A percentile compares a stretch with the other conserved stretches of the same genome.
These are phyloP conservation scores for Anhinga rufa DNA, from an alignment of 2,113 vertebrate species.

Conservation along the genomic window DNA sequence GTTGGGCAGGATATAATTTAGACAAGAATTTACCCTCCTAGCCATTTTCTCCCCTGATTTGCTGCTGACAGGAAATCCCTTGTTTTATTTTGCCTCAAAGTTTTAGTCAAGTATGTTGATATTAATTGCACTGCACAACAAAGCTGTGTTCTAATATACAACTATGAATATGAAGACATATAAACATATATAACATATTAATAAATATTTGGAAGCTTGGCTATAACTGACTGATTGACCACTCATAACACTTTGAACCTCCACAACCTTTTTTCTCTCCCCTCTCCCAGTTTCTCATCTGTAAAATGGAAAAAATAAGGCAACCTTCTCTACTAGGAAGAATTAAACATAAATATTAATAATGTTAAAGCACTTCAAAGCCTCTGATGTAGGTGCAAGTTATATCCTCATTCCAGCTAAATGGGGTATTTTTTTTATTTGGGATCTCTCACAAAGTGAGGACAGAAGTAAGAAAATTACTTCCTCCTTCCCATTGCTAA, in stretches of 20 bases:
- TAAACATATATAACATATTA: neutral
- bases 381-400: neutral
- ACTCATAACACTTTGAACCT: neutral
- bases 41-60: neutral
- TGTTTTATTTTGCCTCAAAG: neutral
- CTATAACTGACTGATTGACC: neutral
- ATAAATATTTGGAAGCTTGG: neutral
- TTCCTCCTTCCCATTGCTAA: neutral
- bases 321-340: neutral
- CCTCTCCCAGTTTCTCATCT: neutral
- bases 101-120: neutral
- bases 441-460: neutral
- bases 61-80: neutral
- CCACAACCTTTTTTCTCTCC: neutral
- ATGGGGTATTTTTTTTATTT: neutral
- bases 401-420: neutral
- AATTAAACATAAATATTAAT: neutral
- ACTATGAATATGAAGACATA: neutral
- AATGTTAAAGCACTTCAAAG: neutral
- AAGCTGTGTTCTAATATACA: neutral
- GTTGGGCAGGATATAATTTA: conserved; percentile 13
- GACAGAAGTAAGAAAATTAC: neutral
- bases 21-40: neutral
- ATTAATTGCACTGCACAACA: neutral
- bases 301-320: neutral